These are phyloP conservation scores for Hippoglossus hippoglossus DNA, from an alignment of 2,797 vertebrate genomes.

Conservation along the genomic window DNA sequence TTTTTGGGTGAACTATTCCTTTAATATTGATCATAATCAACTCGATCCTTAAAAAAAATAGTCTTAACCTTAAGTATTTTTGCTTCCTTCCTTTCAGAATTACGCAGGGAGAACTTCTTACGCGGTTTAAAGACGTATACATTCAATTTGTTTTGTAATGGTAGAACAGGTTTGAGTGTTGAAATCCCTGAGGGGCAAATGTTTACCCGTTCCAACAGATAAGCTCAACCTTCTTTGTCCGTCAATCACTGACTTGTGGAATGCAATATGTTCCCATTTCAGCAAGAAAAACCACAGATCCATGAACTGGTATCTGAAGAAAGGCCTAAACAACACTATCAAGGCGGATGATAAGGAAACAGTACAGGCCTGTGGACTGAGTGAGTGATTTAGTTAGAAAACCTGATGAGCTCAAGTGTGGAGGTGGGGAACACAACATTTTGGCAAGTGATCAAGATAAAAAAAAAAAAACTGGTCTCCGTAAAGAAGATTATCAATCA, in stretches of 20 bases:
- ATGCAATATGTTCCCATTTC: slow-evolving; percentile 60
- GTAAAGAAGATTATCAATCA: slow-evolving; percentile 33
- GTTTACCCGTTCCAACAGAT: slow-evolving; percentile 85
- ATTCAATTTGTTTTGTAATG: not conserved
- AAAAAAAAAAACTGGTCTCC: slow-evolving; percentile 17
- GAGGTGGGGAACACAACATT: slow-evolving; percentile 19
- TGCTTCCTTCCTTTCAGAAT: not conserved
- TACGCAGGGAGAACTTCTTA: slow-evolving; percentile 14
- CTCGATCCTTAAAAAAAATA: too few species aligned
- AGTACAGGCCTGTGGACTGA: slow-evolving; percentile 16
- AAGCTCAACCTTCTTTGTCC: slow-evolving; percentile 55
- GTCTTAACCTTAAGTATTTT: too few species aligned
- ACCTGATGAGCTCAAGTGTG: not conserved
- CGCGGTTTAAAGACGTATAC: slow-evolving; percentile 16
- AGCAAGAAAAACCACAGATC: slow-evolving; percentile 19
- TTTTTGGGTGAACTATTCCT: too few species aligned
- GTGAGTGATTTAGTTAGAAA: slow-evolving; percentile 26
- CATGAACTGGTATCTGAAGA: not conserved
- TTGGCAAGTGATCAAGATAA: slow-evolving; percentile 8
- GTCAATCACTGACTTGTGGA: slow-evolving; percentile 65
- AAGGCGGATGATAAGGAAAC: slow-evolving; percentile 11
- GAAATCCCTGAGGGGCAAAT: slow-evolving; percentile 73
- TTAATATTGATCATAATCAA: too few species aligned
- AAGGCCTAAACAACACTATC: slow-evolving; percentile 7
- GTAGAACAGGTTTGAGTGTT: slow-evolving; percentile 75